phyloP scores from a whole-genome alignment of 2,113 vertebrate genomes.

The Pogona vitticeps region DNA sequence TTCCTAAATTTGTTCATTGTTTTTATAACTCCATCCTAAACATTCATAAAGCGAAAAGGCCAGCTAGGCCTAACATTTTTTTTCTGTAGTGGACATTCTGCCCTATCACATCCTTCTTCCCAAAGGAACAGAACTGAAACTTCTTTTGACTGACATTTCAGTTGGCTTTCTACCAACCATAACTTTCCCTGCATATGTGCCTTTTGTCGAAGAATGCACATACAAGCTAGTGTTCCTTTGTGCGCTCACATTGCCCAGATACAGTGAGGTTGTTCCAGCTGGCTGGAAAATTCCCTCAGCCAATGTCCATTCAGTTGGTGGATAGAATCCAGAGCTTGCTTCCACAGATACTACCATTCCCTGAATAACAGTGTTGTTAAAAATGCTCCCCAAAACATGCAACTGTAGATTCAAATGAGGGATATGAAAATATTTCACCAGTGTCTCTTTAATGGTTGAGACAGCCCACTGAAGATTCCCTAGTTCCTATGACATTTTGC shows the following conservation, averaged over 20 bases:
- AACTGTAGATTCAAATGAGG: background rate
- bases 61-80: background rate
- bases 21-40: background rate
- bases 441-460: too few relatives aligned
- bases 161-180: background rate
- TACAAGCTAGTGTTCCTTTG: background rate
- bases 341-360: too few relatives aligned
- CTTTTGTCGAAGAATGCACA: background rate
- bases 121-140: background rate
- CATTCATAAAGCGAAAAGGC: background rate
- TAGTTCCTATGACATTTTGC: too few relatives aligned
- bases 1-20: background rate
- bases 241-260: background rate
- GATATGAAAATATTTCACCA: too few relatives aligned
- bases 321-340: background rate
- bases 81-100: background rate
- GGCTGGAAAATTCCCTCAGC: background rate
- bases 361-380: background rate
- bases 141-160: background rate
- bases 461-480: too few relatives aligned
- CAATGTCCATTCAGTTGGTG: background rate
- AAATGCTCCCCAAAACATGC: background rate
- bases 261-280: background rate
- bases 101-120: too few relatives aligned
- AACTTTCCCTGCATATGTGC: too few relatives aligned